A percentile compares a stretch with the other conserved stretches of the same genome.
Evolutionary conservation across 2,888 invertebrate genomes (phyloP).

Genomic region (Pogonocherus hispidulus): DNA sequence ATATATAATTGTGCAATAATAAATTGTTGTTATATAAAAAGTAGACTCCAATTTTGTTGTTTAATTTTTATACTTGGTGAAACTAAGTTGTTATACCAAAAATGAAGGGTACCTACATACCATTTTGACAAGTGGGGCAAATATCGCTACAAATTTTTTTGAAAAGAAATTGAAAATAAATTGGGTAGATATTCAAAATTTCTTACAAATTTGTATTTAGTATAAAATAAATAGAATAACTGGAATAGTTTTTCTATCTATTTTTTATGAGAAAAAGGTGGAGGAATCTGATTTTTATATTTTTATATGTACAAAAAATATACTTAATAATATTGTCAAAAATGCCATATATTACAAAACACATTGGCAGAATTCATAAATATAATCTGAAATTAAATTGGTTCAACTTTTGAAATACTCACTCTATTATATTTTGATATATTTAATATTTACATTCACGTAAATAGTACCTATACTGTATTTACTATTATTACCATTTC

Average conservation of each 20-base stretch:
- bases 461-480: neutral
- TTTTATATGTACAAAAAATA: neutral
- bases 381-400: neutral
- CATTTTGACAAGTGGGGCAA: no score
- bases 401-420: neutral
- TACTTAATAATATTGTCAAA: neutral
- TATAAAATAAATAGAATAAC: no score
- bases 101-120: no score
- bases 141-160: no score
- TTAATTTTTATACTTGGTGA: no score
- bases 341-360: neutral
- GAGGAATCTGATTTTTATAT: neutral
- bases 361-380: neutral
- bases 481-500: no score
- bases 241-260: no score
- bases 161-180: no score
- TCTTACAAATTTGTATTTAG: no score
- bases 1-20: conserved; percentile 12
- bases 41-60: neutral
- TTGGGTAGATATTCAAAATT: no score
- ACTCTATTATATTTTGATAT: neutral
- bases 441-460: neutral
- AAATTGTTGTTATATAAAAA: conserved; percentile 6
- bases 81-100: neutral
- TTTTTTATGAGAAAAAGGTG: no score